Evolutionary conservation across 2,797 vertebrate genomes (phyloP).

Genomic region (Columba guinea): DNA sequence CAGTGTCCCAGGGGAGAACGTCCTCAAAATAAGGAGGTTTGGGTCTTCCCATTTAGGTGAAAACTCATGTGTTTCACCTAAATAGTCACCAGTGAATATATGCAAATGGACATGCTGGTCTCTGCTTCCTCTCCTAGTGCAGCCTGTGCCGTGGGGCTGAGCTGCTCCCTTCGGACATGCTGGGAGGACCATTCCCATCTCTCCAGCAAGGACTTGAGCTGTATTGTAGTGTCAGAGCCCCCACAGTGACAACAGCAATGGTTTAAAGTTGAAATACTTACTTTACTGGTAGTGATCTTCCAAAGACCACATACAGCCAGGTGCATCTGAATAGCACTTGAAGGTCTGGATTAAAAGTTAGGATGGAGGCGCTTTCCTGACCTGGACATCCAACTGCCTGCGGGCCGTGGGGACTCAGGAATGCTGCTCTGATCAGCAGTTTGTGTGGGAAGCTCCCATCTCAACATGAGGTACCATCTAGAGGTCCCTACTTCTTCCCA

Average conservation of each 20-base stretch:
- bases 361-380: neutral
- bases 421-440: neutral
- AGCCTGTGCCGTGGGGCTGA: neutral
- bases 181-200: neutral
- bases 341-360: neutral
- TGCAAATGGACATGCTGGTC: rapidly evolving
- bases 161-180: neutral
- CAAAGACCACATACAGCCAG: neutral
- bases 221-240: neutral
- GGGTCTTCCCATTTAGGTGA: neutral
- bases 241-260: neutral
- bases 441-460: neutral
- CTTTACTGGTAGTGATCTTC: neutral
- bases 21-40: neutral
- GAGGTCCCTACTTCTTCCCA: neutral
- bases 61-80: neutral
- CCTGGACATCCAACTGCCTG: neutral
- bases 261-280: neutral
- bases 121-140: neutral
- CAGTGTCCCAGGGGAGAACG: rapidly evolving
- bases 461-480: rapidly evolving
- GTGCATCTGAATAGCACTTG: neutral
- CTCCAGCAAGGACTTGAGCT: neutral
- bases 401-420: neutral
- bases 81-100: neutral